Percentiles rank a stretch among this genome's conserved stretches.
These are phyloP conservation scores for Ursus arctos DNA, from an alignment of 2,113 vertebrate species.

Conservation along the genomic window DNA sequence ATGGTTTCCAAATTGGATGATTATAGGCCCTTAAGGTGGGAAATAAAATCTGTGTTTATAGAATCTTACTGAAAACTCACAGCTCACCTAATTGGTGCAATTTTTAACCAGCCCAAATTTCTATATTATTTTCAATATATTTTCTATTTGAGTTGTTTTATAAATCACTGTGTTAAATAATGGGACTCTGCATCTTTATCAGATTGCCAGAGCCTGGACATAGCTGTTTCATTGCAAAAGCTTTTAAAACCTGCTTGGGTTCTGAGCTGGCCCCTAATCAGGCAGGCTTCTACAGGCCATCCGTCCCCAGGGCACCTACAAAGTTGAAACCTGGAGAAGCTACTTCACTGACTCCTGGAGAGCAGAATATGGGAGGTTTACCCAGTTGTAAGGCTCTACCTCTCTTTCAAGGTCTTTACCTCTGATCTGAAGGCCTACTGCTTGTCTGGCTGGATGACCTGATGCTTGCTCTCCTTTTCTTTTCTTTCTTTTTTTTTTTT, in stretches of 20 bases:
- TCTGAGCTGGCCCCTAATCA: neutral
- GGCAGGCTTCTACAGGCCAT: neutral
- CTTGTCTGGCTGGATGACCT: neutral
- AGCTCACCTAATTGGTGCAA: neutral
- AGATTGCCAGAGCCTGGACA: neutral
- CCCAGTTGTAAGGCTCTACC: neutral
- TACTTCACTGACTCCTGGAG: neutral
- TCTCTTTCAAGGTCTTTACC: neutral
- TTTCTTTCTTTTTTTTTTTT: neutral
- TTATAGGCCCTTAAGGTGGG: neutral
- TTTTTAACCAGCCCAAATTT: neutral
- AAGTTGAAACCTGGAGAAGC: constrained; percentile 12
- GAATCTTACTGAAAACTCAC: constrained; percentile 9
- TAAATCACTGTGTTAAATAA: neutral
- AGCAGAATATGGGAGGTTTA: neutral
- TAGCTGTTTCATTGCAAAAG: neutral
- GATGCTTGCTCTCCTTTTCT: neutral
- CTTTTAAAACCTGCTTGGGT: constrained; percentile 6
- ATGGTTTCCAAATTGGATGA: neutral
- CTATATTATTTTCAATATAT: neutral
- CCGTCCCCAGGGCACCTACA: neutral
- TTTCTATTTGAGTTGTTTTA: constrained; percentile 16
- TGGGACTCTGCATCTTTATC: neutral
- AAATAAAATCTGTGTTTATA: constrained; percentile 9
- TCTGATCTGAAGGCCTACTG: neutral